phyloP scores from a whole-genome alignment of 2,113 vertebrate species.

The Dendropsophus ebraccatus region DNA sequence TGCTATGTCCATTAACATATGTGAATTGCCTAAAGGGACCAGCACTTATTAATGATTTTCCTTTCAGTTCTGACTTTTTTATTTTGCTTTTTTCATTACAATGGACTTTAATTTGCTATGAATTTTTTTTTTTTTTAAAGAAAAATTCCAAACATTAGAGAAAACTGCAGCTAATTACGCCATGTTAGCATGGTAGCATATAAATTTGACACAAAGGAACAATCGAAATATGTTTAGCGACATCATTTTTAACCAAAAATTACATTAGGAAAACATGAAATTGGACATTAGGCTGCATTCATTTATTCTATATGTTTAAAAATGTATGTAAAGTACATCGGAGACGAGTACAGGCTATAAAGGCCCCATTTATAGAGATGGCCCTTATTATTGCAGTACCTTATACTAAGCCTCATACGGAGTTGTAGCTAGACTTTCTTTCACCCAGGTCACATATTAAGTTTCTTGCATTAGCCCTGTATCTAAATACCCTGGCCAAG shows the following conservation, averaged over 20 bases:
- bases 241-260: slow-evolving; percentile 7
- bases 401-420: no score
- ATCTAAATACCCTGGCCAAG: no score
- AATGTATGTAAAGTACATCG: neutral
- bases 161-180: neutral
- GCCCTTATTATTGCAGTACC: neutral
- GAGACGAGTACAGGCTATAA: neutral
- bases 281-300: neutral
- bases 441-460: neutral
- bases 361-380: neutral
- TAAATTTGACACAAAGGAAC: slow-evolving; percentile 5
- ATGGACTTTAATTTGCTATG: slow-evolving; percentile 21
- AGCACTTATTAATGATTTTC: slow-evolving; percentile 19
- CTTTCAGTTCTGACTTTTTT: neutral
- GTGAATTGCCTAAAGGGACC: slow-evolving; percentile 27
- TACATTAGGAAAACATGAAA: neutral
- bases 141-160: neutral
- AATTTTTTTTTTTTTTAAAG: no score
- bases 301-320: slow-evolving; percentile 8
- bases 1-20: neutral
- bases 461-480: neutral
- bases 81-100: neutral
- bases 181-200: neutral
- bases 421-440: no score
- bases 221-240: neutral